Base-by-base conservation (phyloP, 2,797 vertebrate genomes). In the Sebastes baramenuke region DNA sequence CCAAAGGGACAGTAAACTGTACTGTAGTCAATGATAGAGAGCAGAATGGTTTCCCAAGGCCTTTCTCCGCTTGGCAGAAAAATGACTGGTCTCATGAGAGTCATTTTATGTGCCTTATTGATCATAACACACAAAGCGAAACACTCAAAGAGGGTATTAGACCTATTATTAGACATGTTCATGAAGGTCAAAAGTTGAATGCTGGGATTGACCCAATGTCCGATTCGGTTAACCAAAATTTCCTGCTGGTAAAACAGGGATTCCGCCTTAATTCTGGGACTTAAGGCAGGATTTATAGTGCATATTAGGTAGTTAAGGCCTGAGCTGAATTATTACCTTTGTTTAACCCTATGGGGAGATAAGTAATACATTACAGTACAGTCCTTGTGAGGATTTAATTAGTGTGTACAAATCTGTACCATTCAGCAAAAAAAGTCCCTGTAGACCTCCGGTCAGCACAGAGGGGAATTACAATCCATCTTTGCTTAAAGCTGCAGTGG, bases 131-230 rank as follows among this genome's bases (percentile, higher is more conserved):
- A 81, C 66, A 76, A 71, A 80, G 14, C 18, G 18, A 66, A 86
- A 69, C 59, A 52, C 59, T 67, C 59, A 62, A 10, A 30, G 16
- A 29, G 22, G 16, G 1, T 10, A 30, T 67, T 22, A 20, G 52
- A 24, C 29, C 70, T 66, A 36, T 73, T 70, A 73, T 66, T 22
- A 54, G 29, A 68, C 18, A 67, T 71, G 30, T 81, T 73, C 60
- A 36, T 68, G 22, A 73, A 78, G 71, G 75, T 77, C 67, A 82
- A 88, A 84, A 75, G 77, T 71, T 68, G 22, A 85, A 55, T 66
- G 20, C 16, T 72, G 27, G 25, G 30, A 68, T 16, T 87, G 60
- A 86, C 69, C 70, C 8, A 5, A 8, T 49, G 42, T 77, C 56
- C 32, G 22, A 11, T 32, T 56, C 0, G 1, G n/a, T 72, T 72